Evolutionary conservation across 2,888 invertebrate species (phyloP).

Genomic region (Erpobdella octoculata): DNA sequence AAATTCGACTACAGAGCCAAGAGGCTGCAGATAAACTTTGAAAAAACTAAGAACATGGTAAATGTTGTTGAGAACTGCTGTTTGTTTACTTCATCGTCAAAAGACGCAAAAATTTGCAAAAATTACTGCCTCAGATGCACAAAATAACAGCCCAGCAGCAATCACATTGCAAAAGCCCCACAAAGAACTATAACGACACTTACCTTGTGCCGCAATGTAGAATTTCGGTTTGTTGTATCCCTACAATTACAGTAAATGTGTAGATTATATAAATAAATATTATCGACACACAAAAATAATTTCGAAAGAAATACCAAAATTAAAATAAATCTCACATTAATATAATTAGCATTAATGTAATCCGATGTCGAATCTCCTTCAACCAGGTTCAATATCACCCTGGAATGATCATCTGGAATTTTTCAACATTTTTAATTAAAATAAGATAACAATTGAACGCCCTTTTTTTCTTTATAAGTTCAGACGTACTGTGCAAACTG

Average conservation of each 20-base stretch:
- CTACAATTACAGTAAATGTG: constrained; percentile 41
- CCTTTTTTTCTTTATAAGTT: background rate
- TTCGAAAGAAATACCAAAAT: background rate
- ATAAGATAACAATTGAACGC: background rate
- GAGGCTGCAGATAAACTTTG: no score
- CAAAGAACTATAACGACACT: background rate
- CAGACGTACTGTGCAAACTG: no score
- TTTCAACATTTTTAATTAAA: background rate
- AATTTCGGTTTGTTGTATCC: constrained; percentile 53
- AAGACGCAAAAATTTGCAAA: no score
- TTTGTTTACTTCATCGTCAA: no score
- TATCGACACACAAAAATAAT: background rate
- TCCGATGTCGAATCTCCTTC: constrained; percentile 45
- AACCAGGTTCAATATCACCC: constrained; percentile 46
- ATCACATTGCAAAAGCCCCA: background rate
- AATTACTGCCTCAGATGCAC: no score
- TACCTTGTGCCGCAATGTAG: constrained; percentile 56
- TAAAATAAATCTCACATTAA: constrained; percentile 47
- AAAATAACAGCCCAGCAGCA: no score
- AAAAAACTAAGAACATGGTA: no score
- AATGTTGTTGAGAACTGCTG: no score
- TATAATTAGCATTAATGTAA: constrained; percentile 51
- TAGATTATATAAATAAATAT: background rate
- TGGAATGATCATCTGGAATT: constrained; percentile 49
- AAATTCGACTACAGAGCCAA: no score